phyloP scores from a whole-genome alignment of 2,888 invertebrate species.

The Silvanus unidentatus region DNA sequence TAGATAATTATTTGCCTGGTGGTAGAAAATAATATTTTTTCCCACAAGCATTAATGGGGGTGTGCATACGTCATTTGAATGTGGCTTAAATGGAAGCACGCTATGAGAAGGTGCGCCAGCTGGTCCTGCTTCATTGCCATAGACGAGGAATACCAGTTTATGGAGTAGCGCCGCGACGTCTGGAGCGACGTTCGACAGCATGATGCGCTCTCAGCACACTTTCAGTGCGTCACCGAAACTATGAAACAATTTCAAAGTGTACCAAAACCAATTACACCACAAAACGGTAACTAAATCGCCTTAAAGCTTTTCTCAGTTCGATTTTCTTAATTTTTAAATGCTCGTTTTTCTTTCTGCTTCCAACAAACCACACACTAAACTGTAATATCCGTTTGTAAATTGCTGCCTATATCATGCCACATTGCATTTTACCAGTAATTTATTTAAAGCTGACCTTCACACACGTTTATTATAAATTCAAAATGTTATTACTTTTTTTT shows the following conservation, averaged over 20 bases:
- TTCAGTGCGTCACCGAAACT: background rate
- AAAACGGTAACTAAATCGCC: constrained; percentile 4
- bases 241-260: constrained; percentile 7
- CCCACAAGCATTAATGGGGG: constrained; percentile 1
- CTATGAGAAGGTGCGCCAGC: constrained; percentile 14
- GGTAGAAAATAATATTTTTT: no score
- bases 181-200: constrained; percentile 10
- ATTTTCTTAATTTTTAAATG: no score
- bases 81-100: constrained; percentile 7
- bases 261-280: constrained; percentile 3
- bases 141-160: constrained; percentile 15
- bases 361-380: no score
- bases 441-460: no score
- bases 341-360: no score
- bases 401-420: no score
- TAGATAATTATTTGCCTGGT: no score
- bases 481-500: no score
- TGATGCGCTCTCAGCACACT: constrained; percentile 8
- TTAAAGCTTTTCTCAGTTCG: no score
- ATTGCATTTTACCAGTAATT: no score
- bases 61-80: constrained; percentile 1
- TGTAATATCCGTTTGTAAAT: no score
- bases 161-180: constrained; percentile 18
- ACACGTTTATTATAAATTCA: no score
- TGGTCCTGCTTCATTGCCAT: constrained; percentile 12